Conservation (phyloP, 2,113 vertebrate genomes). For the Alethe castanea region DNA sequence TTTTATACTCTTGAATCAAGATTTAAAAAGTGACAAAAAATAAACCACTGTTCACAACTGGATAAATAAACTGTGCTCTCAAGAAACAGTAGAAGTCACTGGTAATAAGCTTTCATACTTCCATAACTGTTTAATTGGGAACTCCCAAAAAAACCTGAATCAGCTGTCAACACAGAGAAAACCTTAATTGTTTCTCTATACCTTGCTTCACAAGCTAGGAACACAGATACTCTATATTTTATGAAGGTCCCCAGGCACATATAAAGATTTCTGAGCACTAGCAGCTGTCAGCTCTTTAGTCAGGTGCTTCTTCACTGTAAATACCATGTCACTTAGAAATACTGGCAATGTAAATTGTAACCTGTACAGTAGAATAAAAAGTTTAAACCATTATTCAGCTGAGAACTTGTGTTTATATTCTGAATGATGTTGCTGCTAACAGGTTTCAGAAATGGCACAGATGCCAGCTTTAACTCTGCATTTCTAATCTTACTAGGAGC, state of each 20-base stretch:
- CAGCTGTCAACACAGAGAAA: conserved; percentile 11
- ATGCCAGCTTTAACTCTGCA: neutral
- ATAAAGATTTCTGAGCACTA: conserved; percentile 56
- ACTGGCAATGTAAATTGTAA: conserved; percentile 27
- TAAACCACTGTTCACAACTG: neutral
- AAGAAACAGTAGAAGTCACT: neutral
- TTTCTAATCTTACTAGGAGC: neutral
- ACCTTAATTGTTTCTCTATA: conserved; percentile 49
- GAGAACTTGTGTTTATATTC: neutral
- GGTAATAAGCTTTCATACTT: neutral
- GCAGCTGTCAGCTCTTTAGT: conserved; percentile 72
- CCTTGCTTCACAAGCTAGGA: conserved; percentile 55
- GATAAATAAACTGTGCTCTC: neutral
- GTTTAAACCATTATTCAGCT: neutral
- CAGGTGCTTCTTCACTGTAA: conserved; percentile 42
- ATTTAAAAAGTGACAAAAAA: neutral
- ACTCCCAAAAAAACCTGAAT: conserved; percentile 28
- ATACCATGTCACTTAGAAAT: conserved; percentile 52
- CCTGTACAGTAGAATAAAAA: neutral
- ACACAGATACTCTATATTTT: conserved; percentile 34
- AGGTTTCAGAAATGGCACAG: neutral
- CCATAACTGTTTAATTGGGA: conserved; percentile 23
- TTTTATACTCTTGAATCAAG: neutral
- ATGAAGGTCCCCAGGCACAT: conserved; percentile 32
- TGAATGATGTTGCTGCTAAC: neutral